Evolutionary conservation across 92 coral and sea anemone genomes (phyloP).

Genomic region (Micromussa lordhowensis): DNA sequence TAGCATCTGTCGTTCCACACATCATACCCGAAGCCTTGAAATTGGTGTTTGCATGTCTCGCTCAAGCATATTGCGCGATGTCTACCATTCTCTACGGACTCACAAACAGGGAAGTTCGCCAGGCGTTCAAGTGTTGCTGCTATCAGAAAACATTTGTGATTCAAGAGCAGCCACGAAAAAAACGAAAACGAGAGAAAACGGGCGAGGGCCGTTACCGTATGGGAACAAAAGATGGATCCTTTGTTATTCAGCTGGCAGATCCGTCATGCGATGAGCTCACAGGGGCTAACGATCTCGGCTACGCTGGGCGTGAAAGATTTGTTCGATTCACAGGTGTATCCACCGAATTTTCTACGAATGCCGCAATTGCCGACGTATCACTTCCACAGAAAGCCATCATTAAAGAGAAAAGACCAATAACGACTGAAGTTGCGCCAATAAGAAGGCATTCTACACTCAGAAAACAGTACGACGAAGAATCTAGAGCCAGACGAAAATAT

Average conservation of each 20-base stretch:
- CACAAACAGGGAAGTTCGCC: constrained; percentile 31
- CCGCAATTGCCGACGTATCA: background rate
- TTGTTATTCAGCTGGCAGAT: constrained; percentile 5
- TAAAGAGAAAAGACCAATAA: constrained; percentile 19
- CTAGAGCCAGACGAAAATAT: background rate
- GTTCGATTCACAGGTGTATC: constrained; percentile 18
- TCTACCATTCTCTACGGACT: constrained; percentile 19
- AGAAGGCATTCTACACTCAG: constrained; percentile 33
- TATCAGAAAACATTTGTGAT: constrained; percentile 22
- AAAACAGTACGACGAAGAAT: background rate
- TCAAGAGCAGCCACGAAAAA: background rate
- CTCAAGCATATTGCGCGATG: constrained; percentile 5
- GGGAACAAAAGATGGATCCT: background rate
- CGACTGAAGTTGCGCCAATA: constrained; percentile 25
- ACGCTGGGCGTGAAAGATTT: constrained; percentile 3
- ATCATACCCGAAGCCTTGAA: background rate
- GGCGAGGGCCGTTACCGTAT: constrained; percentile 16
- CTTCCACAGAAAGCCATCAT: background rate
- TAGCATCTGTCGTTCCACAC: background rate
- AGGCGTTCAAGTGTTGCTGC: background rate
- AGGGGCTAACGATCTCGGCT: background rate
- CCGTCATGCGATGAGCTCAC: constrained; percentile 7
- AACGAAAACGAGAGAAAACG: background rate
- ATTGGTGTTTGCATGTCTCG: constrained; percentile 7
- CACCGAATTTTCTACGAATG: background rate